Conservation (phyloP, 2,797 vertebrate genomes). For the Orientallactaga sibirica region DNA sequence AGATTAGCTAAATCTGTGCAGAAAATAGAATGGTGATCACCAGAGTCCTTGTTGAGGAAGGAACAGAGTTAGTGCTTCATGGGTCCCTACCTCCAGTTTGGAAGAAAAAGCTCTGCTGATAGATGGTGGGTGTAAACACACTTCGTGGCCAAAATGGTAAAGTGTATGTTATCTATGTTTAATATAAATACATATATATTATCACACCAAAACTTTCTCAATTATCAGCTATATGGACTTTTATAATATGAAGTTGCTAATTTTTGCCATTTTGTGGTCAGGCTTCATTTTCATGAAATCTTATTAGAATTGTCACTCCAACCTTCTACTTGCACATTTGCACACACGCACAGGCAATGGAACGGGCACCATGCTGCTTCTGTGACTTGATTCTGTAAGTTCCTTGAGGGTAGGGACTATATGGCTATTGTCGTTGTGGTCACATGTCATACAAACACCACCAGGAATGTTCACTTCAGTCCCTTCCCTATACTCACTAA, state of each 20-base stretch:
- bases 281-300: neutral
- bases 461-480: slow-evolving; percentile 6
- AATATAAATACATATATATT: neutral
- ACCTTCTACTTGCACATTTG: neutral
- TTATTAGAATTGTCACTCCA: neutral
- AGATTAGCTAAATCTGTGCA: neutral
- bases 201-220: neutral
- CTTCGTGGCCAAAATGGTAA: neutral
- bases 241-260: neutral
- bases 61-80: neutral
- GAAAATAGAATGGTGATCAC: neutral
- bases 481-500: neutral
- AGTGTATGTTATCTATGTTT: neutral
- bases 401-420: neutral
- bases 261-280: slow-evolving; percentile 7
- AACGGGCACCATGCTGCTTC: neutral
- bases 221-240: neutral
- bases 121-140: neutral
- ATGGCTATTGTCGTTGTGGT: neutral
- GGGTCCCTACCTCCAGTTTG: neutral
- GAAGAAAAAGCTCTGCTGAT: neutral
- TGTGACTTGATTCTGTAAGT: neutral
- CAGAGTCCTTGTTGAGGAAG: neutral
- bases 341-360: neutral
- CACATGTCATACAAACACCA: slow-evolving; percentile 22